A percentile compares a stretch with the other conserved stretches of the same genome.
phyloP scores from a whole-genome alignment of 2,797 vertebrate species.

The Alouatta caraya region DNA sequence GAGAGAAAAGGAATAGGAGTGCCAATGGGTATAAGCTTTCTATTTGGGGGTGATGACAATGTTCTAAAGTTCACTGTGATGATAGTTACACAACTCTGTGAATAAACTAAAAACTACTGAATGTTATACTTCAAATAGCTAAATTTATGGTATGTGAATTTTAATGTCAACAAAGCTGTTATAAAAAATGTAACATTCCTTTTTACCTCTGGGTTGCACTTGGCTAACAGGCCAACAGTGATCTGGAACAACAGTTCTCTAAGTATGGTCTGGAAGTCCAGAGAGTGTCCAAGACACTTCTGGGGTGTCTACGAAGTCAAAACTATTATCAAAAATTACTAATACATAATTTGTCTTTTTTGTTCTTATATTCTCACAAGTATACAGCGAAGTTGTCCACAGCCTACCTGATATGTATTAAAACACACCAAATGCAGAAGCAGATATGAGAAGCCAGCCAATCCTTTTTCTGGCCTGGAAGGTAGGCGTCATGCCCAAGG shows the following conservation, averaged over 20 bases:
- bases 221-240: background rate
- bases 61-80: background rate
- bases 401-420: background rate
- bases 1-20: background rate
- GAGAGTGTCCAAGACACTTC: background rate
- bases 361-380: background rate
- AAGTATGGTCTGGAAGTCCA: background rate
- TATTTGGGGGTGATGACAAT: background rate
- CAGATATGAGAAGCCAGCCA: background rate
- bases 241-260: background rate
- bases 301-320: background rate
- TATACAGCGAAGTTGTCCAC: background rate
- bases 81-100: background rate
- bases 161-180: background rate
- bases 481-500: background rate
- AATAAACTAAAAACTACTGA: background rate
- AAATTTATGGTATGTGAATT: background rate
- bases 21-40: background rate
- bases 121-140: background rate
- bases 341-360: background rate
- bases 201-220: background rate
- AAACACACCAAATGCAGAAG: background rate
- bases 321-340: background rate
- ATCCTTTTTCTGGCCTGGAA: background rate
- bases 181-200: background rate